Percentiles rank a stretch among this genome's conserved stretches.
Evolutionary conservation across 2,888 invertebrate genomes (phyloP).

Genomic region (Rhingia campestris): DNA sequence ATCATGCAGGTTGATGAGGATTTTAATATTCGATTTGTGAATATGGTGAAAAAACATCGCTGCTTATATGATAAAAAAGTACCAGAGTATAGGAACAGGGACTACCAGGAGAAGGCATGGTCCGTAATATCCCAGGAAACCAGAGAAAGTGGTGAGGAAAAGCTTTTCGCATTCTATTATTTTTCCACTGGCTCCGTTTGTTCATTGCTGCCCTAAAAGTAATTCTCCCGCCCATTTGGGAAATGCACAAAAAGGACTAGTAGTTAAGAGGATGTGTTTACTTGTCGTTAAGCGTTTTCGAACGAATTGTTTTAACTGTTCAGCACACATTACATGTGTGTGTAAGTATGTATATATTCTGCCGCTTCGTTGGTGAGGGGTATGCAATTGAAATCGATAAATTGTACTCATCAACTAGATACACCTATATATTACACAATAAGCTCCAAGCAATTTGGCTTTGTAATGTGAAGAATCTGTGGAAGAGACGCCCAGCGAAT

Average conservation of each 20-base stretch:
- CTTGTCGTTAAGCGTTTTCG: constrained; percentile 14
- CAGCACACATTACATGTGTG: constrained; percentile 10
- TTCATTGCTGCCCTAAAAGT: constrained; percentile 46
- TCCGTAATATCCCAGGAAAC: constrained; percentile 81
- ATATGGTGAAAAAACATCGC: constrained; percentile 83
- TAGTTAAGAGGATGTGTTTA: constrained; percentile 26
- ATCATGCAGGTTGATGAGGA: constrained; percentile 83
- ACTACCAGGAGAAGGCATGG: constrained; percentile 83
- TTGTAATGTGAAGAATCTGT: constrained; percentile 22
- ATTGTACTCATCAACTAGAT: constrained; percentile 53
- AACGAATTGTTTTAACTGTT: constrained; percentile 23
- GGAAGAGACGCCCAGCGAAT: not conserved
- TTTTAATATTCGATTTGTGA: constrained; percentile 83
- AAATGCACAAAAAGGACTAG: constrained; percentile 15
- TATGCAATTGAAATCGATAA: constrained; percentile 60
- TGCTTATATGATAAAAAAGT: constrained; percentile 83
- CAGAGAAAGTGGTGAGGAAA: constrained; percentile 80
- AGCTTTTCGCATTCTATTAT: constrained; percentile 38
- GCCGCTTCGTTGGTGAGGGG: not conserved
- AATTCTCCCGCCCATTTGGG: constrained; percentile 59
- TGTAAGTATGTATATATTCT: not conserved
- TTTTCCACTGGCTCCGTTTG: constrained; percentile 36
- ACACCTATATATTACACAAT: constrained; percentile 62
- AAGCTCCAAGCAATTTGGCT: constrained; percentile 57
- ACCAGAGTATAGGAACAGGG: constrained; percentile 83